Evolutionary conservation across 92 coral and sea anemone species (phyloP).

Genomic region (Parazoanthus darwini): DNA sequence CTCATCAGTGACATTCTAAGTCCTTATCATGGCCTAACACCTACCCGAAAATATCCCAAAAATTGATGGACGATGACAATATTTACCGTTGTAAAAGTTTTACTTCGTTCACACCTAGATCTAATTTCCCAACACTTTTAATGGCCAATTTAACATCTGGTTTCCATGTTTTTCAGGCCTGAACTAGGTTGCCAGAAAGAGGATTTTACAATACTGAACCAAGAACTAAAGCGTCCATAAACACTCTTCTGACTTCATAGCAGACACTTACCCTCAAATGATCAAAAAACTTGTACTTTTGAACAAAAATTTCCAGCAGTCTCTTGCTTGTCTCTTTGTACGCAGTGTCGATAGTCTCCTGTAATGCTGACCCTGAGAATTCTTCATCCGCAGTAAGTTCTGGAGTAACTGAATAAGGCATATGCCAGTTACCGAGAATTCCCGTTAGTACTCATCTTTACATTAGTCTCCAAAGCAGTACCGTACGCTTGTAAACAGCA

Average conservation of each 20-base stretch:
- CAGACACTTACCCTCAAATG: slow-evolving; percentile 78
- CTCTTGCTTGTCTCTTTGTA: slow-evolving; percentile 93
- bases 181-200: too few species aligned
- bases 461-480: not conserved
- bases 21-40: not conserved
- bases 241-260: not conserved
- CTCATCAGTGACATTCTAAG: not conserved
- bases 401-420: slow-evolving; percentile 67
- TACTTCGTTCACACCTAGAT: not conserved
- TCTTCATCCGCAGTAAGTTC: slow-evolving; percentile 90
- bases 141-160: not conserved
- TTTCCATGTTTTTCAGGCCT: too few species aligned
- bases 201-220: not conserved
- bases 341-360: slow-evolving; percentile 84
- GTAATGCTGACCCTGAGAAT: slow-evolving; percentile 90
- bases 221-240: too few species aligned
- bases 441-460: not conserved
- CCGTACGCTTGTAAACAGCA: too few species aligned
- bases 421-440: not conserved
- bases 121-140: not conserved
- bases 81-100: not conserved
- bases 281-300: slow-evolving; percentile 93
- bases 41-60: not conserved
- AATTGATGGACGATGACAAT: not conserved
- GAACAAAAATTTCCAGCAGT: slow-evolving; percentile 89